Evolutionary conservation across 2,113 vertebrate species (phyloP), one percentile per base, ranked within the genome.

Genomic region (Plestiodon gilberti): DNA sequence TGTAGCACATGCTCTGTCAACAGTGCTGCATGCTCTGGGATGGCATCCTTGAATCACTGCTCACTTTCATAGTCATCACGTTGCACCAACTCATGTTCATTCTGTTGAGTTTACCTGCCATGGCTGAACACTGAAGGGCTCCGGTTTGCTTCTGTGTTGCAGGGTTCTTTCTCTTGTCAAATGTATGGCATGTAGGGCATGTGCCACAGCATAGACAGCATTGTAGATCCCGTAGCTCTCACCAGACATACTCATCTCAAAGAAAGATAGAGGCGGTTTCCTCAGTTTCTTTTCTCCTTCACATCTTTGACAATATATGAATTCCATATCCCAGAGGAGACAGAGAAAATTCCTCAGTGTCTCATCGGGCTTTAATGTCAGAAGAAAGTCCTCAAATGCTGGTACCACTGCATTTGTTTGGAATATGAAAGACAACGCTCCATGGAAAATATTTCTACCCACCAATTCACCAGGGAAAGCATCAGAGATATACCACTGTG

Each of bases 381-480:
- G 11, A 11, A 75, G 73, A 28, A 75, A 75, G 22, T 75, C 11
- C 9, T 11, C 1, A 23, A 75, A 75, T 48, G 4, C 40, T 48
- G 18, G 40, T 40, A 48, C n/a, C n/a, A n/a, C 73, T 48, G 22
- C 13, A 48, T 48, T 75, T 28, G 73, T 48, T 2, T 40, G 71
- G 2, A 23, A 8, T 75, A 14, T 11, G 4, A 75, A 75, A 30
- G 73, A 20, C 23, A 75, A 75, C 1, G 73, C 6, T 2, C 73
- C 73, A 23, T 75, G 40, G 22, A 48, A 75, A 1, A 38, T 74
- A 25, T 74, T 43, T 25, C 22, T 43, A 43, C 5, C 43, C 8
- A 25, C 9, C 40, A 74, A 7, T 38, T 11, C 0, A 6, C 17
- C 35, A 2, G 1, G 1, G 2, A 1, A 1, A 73, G 33, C 3